Base-by-base conservation (phyloP, 2,888 invertebrate species). In the Hydrotaea cyrtoneurina region DNA sequence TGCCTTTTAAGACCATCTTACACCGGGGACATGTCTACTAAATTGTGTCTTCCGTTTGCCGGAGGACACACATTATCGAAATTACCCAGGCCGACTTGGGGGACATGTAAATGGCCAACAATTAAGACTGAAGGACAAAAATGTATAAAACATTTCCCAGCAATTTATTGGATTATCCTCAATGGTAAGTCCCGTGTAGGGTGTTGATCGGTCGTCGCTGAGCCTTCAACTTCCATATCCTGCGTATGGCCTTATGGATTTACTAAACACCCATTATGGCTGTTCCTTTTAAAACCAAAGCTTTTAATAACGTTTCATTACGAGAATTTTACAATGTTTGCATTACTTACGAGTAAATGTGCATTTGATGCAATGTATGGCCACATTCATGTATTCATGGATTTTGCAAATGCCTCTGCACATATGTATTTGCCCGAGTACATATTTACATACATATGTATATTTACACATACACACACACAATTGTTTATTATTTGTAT, bases 241-340 rank as follows among this genome's bases (percentile, higher is more conserved):
- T 50, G 3, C n/a, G 2, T 7, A 15, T n/a, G 50, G 50, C 31
- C 7, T 7, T 31, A 31, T 31, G 31, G 31, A 4, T 31, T 31
- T 2, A 31, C 3, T 31, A 31, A 4, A 31, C n/a, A 31, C 3
- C 31, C 31, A 31, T 50, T 13, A 50, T 4, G n/a, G 2, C 50
- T 2, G n/a, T 50, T 50, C 50, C n/a, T n/a, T 15, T 1, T n/a
- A 50, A 4, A 39, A 26, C 43, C 36, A 66, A 66, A 66, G 66
- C 66, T 66, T 66, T 66, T 66, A 43, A 43, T 66, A 66, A n/a
- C 43, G 66, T 43, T 66, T 66, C 21, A 66, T 66, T 66, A 21
- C 36, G 43, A 36, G 8, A 19, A 39, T 66, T 39, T 36, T 19
- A 19, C 36, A 64, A 17, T 64, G 36, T 39, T 66, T n/a, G 36